Conservation (phyloP, 2,797 vertebrate genomes). For the Phoebastria nigripes region DNA sequence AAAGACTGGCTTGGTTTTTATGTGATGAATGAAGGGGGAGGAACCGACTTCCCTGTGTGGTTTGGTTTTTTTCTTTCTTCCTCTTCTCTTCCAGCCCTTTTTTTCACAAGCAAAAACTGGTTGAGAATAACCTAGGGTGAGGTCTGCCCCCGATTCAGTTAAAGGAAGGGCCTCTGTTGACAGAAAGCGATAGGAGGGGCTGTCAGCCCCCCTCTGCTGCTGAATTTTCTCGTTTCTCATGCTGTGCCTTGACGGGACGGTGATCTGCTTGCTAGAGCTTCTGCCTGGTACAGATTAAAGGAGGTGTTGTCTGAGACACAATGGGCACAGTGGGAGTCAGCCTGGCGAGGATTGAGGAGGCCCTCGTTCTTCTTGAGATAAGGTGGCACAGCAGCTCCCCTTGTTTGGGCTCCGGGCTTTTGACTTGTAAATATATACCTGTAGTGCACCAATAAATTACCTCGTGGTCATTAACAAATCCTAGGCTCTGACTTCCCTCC, state of each 20-base stretch:
- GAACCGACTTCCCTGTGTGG: not conserved
- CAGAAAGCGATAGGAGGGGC: not conserved
- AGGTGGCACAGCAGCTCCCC: not conserved
- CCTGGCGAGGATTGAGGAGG: not conserved
- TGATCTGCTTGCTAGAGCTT: not conserved
- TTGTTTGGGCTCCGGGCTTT: not conserved
- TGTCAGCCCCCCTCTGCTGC: not conserved
- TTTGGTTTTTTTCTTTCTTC: not conserved
- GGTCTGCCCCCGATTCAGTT: not conserved
- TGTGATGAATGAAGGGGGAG: not conserved
- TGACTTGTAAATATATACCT: not conserved
- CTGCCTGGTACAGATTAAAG: not conserved
- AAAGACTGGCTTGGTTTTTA: not conserved
- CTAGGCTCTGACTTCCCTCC: not conserved
- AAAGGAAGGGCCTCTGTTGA: not conserved
- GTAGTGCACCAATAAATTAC: accelerated
- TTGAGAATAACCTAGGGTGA: not conserved
- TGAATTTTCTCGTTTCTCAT: not conserved
- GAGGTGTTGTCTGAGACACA: constrained; percentile 12
- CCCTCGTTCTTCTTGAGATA: not conserved
- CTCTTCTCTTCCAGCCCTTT: not conserved
- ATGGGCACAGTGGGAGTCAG: not conserved
- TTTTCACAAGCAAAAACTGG: not conserved
- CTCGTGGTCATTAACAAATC: accelerated
- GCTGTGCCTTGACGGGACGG: not conserved